Evolutionary conservation across 2,113 vertebrate genomes (phyloP).

Genomic region (Tympanuchus pallidicinctus): DNA sequence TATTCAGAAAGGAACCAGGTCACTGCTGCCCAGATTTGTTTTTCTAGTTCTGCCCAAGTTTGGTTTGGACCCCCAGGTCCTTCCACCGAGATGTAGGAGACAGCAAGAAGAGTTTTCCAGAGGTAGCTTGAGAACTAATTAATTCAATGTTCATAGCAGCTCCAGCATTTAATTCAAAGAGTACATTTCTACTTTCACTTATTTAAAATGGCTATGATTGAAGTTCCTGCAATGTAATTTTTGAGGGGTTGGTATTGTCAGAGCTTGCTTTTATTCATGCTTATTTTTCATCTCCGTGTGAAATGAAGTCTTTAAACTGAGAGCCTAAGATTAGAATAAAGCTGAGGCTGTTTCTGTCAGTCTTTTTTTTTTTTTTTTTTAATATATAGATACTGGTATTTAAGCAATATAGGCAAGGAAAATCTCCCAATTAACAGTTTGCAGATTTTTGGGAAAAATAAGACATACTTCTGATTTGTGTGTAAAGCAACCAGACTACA

Average conservation of each 20-base stretch:
- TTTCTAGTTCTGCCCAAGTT: not conserved
- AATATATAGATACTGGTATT: not conserved
- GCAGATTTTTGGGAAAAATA: not conserved
- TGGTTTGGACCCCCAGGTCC: not conserved
- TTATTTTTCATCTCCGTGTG: not conserved
- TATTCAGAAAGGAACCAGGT: not conserved
- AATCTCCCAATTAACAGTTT: not conserved
- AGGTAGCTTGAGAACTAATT: not conserved
- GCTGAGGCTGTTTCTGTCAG: not conserved
- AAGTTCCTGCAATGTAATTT: conserved; percentile 1
- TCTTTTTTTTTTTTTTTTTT: not conserved
- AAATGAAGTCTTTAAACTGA: not conserved
- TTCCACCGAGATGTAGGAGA: not conserved
- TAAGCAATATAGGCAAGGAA: not conserved
- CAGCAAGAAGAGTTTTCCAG: not conserved
- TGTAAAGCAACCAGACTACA: not conserved
- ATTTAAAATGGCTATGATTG: not conserved
- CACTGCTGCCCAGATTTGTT: not conserved
- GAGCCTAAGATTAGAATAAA: not conserved
- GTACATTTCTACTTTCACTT: not conserved
- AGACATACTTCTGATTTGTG: not conserved
- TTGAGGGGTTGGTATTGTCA: not conserved
- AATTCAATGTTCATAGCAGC: not conserved
- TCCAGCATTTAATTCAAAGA: not conserved
- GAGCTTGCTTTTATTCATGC: conserved; percentile 3